A percentile compares a stretch with the other conserved stretches of the same genome.
Evolutionary conservation across 1,140 invertebrate genomes (phyloP).

Genomic region (Bombus affinis): DNA sequence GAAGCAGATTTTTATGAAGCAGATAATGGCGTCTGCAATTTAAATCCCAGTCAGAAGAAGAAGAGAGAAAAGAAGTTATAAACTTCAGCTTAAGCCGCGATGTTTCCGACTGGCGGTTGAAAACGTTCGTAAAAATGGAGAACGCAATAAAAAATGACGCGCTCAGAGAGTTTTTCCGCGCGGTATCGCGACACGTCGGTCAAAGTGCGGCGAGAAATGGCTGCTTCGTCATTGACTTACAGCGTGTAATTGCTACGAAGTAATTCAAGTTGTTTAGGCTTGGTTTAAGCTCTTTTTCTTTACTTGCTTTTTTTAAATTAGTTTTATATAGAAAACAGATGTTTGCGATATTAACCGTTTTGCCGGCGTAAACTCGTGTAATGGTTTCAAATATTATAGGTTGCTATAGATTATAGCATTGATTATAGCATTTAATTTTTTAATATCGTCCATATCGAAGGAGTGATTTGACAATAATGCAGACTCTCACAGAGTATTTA

Average conservation of each 20-base stretch:
- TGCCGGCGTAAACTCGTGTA: not conserved
- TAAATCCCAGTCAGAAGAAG: slow-evolving; percentile 44
- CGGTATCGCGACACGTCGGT: not conserved
- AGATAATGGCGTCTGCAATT: slow-evolving; percentile 62
- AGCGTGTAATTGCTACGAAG: not conserved
- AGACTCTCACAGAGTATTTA: accelerated
- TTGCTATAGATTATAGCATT: no score
- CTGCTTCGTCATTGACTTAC: not conserved
- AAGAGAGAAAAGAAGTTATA: slow-evolving; percentile 44
- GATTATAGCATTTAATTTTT: not conserved
- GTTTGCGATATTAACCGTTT: not conserved
- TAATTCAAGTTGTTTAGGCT: no score
- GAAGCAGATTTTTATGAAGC: slow-evolving; percentile 64
- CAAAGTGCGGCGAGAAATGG: not conserved
- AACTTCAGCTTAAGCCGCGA: slow-evolving; percentile 56
- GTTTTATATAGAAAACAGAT: not conserved
- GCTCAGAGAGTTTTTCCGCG: not conserved
- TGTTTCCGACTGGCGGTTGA: slow-evolving; percentile 44
- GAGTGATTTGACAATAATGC: accelerated
- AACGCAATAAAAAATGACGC: slow-evolving; percentile 36
- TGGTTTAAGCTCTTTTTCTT: not conserved
- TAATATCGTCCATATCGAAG: no score
- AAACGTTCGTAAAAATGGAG: slow-evolving; percentile 46
- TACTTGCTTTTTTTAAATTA: not conserved
- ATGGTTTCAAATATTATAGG: not conserved